Evolutionary conservation across 2,888 invertebrate genomes (phyloP).

Genomic region (Spicauda simplicius): DNA sequence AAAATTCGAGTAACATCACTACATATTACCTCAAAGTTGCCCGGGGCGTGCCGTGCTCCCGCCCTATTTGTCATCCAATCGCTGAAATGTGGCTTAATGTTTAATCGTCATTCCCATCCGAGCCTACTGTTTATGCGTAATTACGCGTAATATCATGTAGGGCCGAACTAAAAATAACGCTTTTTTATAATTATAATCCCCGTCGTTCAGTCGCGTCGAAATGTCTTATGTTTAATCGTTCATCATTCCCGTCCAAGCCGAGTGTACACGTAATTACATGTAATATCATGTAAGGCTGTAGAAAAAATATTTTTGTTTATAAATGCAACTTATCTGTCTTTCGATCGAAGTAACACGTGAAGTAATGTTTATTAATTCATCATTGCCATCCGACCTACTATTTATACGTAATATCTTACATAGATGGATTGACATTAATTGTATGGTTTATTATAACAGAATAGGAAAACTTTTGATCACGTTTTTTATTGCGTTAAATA

Average conservation of each 20-base stretch:
- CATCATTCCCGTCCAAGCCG: background rate
- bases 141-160: background rate
- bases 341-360: conserved; percentile 49
- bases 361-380: conserved; percentile 30
- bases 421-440: too few relatives aligned
- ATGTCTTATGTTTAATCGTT: conserved; percentile 53
- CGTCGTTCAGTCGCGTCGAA: conserved; percentile 55
- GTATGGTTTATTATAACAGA: too few relatives aligned
- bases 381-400: too few relatives aligned
- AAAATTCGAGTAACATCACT: too few relatives aligned
- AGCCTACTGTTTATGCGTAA: conserved; percentile 9
- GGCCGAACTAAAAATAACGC: background rate
- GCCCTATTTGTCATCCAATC: conserved; percentile 61
- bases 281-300: background rate
- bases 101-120: conserved; percentile 47
- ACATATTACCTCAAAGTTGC: too few relatives aligned
- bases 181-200: conserved; percentile 42
- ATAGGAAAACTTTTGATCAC: too few relatives aligned
- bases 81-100: conserved; percentile 49
- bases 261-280: background rate
- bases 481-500: too few relatives aligned
- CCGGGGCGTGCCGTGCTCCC: conserved; percentile 50
- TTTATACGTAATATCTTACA: too few relatives aligned
- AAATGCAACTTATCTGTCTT: conserved; percentile 56
- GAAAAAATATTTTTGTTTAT: background rate